These are phyloP conservation scores for Ecliptopera silaceata DNA, from an alignment of 2,888 invertebrate genomes.

Conservation along the genomic window DNA sequence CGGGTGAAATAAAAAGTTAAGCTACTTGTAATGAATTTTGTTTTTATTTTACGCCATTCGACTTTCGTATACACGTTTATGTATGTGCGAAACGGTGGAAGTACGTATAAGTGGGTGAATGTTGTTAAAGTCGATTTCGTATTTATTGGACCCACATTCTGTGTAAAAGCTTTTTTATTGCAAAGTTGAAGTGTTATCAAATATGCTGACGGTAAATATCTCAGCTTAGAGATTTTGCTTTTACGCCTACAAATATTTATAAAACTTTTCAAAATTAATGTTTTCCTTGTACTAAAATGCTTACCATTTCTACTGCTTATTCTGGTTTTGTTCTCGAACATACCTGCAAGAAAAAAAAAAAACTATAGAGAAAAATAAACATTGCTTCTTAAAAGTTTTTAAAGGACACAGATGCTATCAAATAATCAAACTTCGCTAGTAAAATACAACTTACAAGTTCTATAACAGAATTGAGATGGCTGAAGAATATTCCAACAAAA, in stretches of 20 bases:
- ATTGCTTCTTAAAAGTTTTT: constrained; percentile 18
- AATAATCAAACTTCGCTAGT: constrained; percentile 29
- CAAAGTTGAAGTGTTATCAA: constrained; percentile 32
- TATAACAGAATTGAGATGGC: constrained; percentile 27
- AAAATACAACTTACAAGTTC: constrained; percentile 37
- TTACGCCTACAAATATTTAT: neutral
- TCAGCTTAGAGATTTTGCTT: constrained; percentile 2
- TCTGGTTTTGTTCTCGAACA: constrained; percentile 2
- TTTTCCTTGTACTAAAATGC: too few relatives aligned
- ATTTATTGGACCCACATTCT: constrained; percentile 46
- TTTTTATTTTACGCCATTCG: constrained; percentile 47
- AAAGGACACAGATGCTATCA: constrained; percentile 35
- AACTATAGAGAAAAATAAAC: constrained; percentile 8
- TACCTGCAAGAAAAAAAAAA: constrained; percentile 31
- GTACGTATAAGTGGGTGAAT: constrained; percentile 35
- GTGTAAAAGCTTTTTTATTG: constrained; percentile 40
- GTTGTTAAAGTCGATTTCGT: constrained; percentile 47
- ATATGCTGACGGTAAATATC: constrained; percentile 16
- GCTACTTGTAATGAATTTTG: constrained; percentile 51
- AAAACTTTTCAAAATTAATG: neutral
- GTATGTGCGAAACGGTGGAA: constrained; percentile 42
- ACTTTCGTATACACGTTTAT: constrained; percentile 50
- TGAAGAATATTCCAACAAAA: constrained; percentile 25
- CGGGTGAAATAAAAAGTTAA: constrained; percentile 21
- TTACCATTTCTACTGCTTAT: too few relatives aligned